Conservation (phyloP, 2,113 vertebrate genomes). For the Percina caprodes region DNA sequence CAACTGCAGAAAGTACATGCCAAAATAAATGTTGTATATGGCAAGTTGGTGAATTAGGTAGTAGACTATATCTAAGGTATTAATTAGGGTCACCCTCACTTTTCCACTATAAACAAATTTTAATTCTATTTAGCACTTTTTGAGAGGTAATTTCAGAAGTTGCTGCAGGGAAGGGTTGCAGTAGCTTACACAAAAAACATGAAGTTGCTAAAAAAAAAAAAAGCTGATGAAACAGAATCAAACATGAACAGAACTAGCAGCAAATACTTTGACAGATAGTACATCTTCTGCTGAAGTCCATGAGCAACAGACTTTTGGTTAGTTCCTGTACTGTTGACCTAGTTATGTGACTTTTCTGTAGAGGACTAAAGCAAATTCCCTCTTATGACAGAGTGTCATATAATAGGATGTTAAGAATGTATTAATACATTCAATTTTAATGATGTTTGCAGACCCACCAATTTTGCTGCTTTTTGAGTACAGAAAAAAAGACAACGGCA, state of each 20-base stretch:
- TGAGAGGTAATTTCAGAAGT: neutral
- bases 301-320: neutral
- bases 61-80: too few relatives aligned
- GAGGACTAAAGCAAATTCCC: neutral
- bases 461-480: neutral
- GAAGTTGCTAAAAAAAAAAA: neutral
- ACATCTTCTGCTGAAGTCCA: neutral
- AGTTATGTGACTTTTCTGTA: neutral
- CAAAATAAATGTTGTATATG: neutral
- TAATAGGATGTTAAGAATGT: neutral
- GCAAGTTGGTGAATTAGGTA: too few relatives aligned
- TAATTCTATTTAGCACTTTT: neutral
- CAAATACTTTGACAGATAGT: neutral
- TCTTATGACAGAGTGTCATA: neutral
- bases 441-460: neutral
- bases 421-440: neutral
- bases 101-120: neutral
- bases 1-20: neutral
- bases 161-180: neutral
- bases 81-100: neutral
- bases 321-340: neutral
- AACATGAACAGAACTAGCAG: neutral
- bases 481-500: slow-evolving; percentile 2
- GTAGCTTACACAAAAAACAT: neutral
- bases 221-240: neutral